A percentile compares a stretch with the other conserved stretches of the same genome.
Conservation (phyloP, 2,888 invertebrate species). For the Carpatolechia fugitivella region DNA sequence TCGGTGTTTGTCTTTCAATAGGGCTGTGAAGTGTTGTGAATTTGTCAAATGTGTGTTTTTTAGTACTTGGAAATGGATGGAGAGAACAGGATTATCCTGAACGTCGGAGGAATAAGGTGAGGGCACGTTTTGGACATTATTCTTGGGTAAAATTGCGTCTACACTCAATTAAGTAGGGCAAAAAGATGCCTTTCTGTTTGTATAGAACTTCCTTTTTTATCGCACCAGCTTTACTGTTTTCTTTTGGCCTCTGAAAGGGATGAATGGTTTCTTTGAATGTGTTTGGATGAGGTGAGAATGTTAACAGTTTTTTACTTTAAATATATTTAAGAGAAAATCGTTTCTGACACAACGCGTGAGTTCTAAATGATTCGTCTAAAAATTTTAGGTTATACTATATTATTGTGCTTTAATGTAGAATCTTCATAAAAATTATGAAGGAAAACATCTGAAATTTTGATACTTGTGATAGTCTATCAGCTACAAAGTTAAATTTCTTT, state of each 20-base stretch:
- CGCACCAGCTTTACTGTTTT: not conserved
- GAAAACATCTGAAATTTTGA: too few species aligned
- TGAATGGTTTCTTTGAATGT: not conserved
- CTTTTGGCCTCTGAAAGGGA: not conserved
- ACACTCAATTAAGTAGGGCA: constrained; percentile 7
- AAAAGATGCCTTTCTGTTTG: not conserved
- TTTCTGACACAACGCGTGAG: too few species aligned
- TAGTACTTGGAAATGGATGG: constrained; percentile 84
- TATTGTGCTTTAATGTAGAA: too few species aligned
- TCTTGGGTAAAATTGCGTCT: constrained; percentile 11
- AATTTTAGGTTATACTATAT: too few species aligned
- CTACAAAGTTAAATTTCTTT: too few species aligned
- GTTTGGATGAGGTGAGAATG: not conserved
- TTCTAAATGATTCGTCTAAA: too few species aligned
- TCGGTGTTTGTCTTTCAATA: constrained; percentile 8
- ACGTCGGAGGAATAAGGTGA: constrained; percentile 94
- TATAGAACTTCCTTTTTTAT: not conserved
- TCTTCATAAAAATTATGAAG: too few species aligned
- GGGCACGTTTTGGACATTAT: not conserved
- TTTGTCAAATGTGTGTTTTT: constrained; percentile 39
- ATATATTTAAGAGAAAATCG: not conserved
- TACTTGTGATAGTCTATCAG: too few species aligned
- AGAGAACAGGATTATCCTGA: constrained; percentile 95
- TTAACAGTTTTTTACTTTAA: not conserved
- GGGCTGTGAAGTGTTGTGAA: constrained; percentile 42